Base-by-base conservation (phyloP, 2,113 vertebrate species). In the Mionectes macconnelli region DNA sequence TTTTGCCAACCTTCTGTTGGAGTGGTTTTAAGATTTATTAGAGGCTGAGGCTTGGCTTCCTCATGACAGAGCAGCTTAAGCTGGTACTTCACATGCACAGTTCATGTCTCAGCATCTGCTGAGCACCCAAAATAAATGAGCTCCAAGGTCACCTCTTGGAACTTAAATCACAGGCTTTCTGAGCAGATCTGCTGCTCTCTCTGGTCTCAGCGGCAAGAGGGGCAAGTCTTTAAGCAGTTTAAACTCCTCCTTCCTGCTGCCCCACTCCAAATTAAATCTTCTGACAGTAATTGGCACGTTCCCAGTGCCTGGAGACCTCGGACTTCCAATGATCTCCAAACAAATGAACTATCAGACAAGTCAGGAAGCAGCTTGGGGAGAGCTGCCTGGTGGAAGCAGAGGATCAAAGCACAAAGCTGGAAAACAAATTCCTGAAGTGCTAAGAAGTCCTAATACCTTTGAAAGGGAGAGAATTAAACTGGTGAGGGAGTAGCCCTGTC, bases 321-420 rank as follows among this genome's bases (percentile, higher is more conserved):
- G 49, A 25, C 52, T 82, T 68, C 50, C 76, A 73, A 50, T 74
- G 82, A 68, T 59, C 81, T 94, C 90, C 93, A 64, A 87, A 76
- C 49, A 94, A 87, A 95, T 89, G 42, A 89, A 92, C 77, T 78
- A 31, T 39, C 33, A 5, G 72, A 15, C 30, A 10, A 78, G 73
- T 57, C 68, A 57, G 17, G 62, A 85, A 66, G 82, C 39, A 83
- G 83, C 91, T 85, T 53, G 27, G 91, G 59, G 63, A 79, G 80
- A 74, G 67, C 2, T n/a, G 56, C 40, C 30, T 93, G 52, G 57
- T 27, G 56, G 70, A 42, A 80, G 55, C 33, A 25, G 50, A n/a
- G 82, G 75, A 88, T 95, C 44, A 83, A 66, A 93, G 87, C 60
- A 23, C 39, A 20, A 15, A 66, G 69, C 70, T 88, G 85, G 64